Percentiles rank a stretch among this genome's conserved stretches.
phyloP scores from a whole-genome alignment of 2,113 vertebrate genomes.

The Rhynchopsitta pachyrhyncha region DNA sequence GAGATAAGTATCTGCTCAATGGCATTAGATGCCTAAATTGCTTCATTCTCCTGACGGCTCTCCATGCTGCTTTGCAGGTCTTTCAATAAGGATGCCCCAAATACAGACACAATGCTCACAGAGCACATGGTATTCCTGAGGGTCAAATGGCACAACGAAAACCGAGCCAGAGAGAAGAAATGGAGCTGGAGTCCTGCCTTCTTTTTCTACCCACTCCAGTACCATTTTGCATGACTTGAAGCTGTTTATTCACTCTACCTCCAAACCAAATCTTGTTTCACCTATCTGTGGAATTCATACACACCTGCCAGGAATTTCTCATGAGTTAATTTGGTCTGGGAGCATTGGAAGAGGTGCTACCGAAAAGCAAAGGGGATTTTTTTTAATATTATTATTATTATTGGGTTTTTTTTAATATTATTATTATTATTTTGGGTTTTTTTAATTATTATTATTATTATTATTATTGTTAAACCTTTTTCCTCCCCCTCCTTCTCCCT shows the following conservation, averaged over 20 bases:
- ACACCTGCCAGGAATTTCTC: slow-evolving; percentile 2
- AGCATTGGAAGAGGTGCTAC: neutral
- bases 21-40: neutral
- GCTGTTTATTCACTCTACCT: neutral
- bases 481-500: neutral
- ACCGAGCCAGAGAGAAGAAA: neutral
- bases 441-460: neutral
- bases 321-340: neutral
- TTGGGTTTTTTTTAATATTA: neutral
- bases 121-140: neutral
- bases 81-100: neutral
- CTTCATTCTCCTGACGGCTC: neutral
- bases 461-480: neutral
- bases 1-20: slow-evolving; percentile 8
- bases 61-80: neutral
- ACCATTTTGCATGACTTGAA: neutral
- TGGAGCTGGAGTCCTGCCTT: neutral
- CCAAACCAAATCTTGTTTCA: neutral
- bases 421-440: too few relatives aligned
- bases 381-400: neutral
- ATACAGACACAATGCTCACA: neutral
- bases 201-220: neutral
- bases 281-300: slow-evolving; percentile 18
- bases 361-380: neutral
- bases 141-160: neutral